Evolutionary conservation across 2,113 vertebrate genomes (phyloP).

Genomic region (Propithecus coquereli): DNA sequence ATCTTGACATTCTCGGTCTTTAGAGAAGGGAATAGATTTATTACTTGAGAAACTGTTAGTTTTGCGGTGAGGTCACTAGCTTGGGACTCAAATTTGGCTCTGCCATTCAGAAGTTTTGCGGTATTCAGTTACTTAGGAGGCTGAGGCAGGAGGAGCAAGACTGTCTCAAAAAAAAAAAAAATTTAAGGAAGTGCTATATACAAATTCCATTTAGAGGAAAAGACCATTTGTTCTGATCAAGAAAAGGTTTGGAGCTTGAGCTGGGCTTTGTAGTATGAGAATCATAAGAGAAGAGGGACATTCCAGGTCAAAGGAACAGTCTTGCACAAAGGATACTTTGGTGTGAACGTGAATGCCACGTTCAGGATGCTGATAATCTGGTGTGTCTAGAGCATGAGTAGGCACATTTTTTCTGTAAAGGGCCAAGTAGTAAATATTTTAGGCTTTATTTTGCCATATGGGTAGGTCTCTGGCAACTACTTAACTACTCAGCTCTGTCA

Average conservation of each 20-base stretch:
- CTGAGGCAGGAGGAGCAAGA: too few species aligned
- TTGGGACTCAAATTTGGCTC: neutral
- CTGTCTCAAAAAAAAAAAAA: neutral
- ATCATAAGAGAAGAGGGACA: neutral
- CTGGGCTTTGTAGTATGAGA: neutral
- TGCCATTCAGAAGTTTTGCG: neutral
- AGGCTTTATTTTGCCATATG: neutral
- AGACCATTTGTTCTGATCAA: neutral
- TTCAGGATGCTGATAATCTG: neutral
- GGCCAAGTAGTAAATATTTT: conserved; percentile 9
- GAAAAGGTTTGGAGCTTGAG: neutral
- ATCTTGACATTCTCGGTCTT: neutral
- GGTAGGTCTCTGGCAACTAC: neutral
- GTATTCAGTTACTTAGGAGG: neutral
- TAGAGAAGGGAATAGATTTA: neutral
- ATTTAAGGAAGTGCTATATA: neutral
- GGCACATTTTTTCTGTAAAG: neutral
- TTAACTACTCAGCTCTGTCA: neutral
- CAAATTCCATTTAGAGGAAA: conserved; percentile 16
- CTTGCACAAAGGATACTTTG: conserved; percentile 20
- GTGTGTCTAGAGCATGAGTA: neutral
- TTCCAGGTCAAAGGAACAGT: neutral
- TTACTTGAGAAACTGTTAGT: neutral
- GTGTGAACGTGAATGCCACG: neutral
- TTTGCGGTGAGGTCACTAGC: neutral